phyloP scores from a whole-genome alignment of 1,140 invertebrate genomes.

The Cecropterus lyciades region DNA sequence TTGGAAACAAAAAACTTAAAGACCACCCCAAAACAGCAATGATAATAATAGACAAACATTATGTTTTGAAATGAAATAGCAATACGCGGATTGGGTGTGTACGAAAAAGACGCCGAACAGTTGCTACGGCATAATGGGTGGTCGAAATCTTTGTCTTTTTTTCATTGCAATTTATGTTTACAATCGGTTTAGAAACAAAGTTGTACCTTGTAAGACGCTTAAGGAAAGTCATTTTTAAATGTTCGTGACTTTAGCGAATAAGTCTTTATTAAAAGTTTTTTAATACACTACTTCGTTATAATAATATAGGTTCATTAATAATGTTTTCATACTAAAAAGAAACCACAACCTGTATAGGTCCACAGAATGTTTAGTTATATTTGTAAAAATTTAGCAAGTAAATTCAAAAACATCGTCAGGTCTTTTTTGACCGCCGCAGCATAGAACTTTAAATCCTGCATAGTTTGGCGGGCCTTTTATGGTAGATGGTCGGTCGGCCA shows the following conservation, averaged over 20 bases:
- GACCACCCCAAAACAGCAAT: conserved; percentile 72
- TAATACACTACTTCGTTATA: background rate
- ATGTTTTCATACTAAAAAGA: too few species aligned
- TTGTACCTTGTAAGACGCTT: conserved; percentile 4
- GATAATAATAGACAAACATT: conserved; percentile 67
- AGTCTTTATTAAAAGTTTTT: background rate
- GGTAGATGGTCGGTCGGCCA: too few species aligned
- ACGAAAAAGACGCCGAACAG: conserved; percentile 48
- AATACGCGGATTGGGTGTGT: conserved; percentile 28
- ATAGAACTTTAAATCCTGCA: too few species aligned
- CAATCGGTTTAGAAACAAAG: conserved; percentile 41
- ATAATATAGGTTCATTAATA: too few species aligned
- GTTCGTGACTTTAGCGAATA: conserved; percentile 1
- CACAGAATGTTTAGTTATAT: too few species aligned
- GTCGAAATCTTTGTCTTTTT: conserved; percentile 64
- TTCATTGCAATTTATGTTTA: conserved; percentile 65
- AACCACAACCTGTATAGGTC: too few species aligned
- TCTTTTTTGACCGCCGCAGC: too few species aligned
- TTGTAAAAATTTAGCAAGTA: too few species aligned
- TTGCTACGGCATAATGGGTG: conserved; percentile 65
- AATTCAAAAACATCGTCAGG: too few species aligned
- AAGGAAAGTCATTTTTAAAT: conserved; percentile 11
- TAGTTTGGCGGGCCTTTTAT: too few species aligned
- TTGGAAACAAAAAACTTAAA: conserved; percentile 33
- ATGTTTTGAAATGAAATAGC: conserved; percentile 51